These are phyloP conservation scores for Onychomys torridus DNA, from an alignment of 2,797 vertebrate genomes.

Conservation along the genomic window DNA sequence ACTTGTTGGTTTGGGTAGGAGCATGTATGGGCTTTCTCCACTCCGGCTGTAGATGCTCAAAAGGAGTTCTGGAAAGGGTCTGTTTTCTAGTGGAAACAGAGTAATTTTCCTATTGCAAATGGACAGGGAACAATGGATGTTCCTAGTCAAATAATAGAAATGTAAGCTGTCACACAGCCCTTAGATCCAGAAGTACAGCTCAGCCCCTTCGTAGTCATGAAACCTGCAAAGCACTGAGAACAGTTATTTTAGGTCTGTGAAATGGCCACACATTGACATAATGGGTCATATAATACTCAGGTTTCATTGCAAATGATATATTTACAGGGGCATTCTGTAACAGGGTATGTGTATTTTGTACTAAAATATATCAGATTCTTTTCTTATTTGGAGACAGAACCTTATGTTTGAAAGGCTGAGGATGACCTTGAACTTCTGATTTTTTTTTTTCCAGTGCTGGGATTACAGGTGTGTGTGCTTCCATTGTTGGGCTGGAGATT, in stretches of 20 bases:
- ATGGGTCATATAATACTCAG: conserved; percentile 7
- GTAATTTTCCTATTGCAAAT: not conserved
- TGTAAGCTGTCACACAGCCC: not conserved
- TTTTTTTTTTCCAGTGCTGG: not conserved
- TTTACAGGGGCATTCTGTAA: not conserved
- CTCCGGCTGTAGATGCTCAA: not conserved
- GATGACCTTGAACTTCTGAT: not conserved
- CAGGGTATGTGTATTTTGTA: not conserved
- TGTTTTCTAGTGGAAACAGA: not conserved
- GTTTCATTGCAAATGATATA: conserved; percentile 11
- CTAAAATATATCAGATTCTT: conserved; percentile 2
- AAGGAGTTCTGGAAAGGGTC: not conserved
- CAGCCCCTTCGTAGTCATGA: not conserved
- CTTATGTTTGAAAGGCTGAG: not conserved
- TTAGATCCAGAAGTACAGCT: not conserved
- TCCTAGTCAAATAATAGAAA: not conserved
- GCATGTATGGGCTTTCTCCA: not conserved
- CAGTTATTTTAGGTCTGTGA: conserved; percentile 30
- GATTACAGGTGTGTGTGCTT: not conserved
- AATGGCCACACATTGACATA: conserved; percentile 35
- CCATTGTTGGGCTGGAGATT: not conserved
- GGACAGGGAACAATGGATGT: not conserved
- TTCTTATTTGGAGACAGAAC: not conserved
- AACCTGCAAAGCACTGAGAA: conserved; percentile 8
- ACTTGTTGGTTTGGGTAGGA: not conserved